Evolutionary conservation across 2,888 invertebrate genomes (phyloP), one percentile per base, ranked within the genome.

Genomic region (Noctua janthina): DNA sequence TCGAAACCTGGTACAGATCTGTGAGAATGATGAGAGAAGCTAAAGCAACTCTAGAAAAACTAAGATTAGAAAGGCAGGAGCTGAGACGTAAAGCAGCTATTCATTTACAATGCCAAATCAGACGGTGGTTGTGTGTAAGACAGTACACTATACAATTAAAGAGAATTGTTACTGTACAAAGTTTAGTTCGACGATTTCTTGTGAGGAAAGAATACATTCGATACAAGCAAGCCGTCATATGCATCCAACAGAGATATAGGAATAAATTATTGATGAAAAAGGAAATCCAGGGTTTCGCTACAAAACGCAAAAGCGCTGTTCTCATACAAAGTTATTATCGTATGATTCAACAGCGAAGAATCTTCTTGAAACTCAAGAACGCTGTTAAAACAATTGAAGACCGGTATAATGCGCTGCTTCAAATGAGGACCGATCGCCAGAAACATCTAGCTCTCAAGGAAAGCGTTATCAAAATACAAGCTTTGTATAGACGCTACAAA

Each of bases 1-100:
- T 98, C 74, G 97, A 98, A 90, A 93, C 91, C 23, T 97, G 96
- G 95, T 97, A 96, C 89, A 95, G 90, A 85, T 96, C 95, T 86
- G 70, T 93, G 4, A 93, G 90, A 84, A 84, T 91, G 80, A 92
- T 94, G 23, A 92, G 90, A 76, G 91, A 93, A 88, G 95, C 96
- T 20, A 94, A 93, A 87, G 80, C 81, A 7, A 91, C 84, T 67
- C 88, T 96, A 17, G 76, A 88, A 15, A 89, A 75, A 72, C 90
- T 96, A 74, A 93, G 87, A 86, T 71, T 81, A 6, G 91, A 93
- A 85, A 93, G 92, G 77, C 92, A 93, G 74, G 91, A 92, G 76
- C 82, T 93, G 35, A 90, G 88, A 84, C 81, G 81, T 39, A 93
- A 91, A 86, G 93, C 94, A 23, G 94, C 94, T 23, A 92, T 91